Evolutionary conservation across 2,888 invertebrate genomes (phyloP).

Genomic region (Blastobasis adustella): DNA sequence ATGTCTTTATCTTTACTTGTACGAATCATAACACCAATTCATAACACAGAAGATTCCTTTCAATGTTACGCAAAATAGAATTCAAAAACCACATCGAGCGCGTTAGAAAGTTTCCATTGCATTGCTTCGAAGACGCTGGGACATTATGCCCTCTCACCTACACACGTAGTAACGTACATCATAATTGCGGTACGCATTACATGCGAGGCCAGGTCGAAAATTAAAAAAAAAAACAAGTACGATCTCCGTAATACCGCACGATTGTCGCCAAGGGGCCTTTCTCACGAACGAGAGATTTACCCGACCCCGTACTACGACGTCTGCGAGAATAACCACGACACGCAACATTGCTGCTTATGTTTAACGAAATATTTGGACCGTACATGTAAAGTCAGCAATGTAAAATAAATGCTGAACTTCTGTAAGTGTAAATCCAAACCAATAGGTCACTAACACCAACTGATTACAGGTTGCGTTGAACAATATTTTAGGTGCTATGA

Average conservation of each 20-base stretch:
- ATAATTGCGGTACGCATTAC: too few species aligned
- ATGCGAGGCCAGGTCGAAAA: constrained; percentile 2
- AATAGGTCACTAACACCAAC: constrained; percentile 24
- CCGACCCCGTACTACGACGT: constrained; percentile 12
- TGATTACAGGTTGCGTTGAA: constrained; percentile 39
- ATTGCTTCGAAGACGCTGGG: too few species aligned
- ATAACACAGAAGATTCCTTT: too few species aligned
- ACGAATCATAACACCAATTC: too few species aligned
- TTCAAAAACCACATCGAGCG: too few species aligned
- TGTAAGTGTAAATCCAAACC: constrained; percentile 3
- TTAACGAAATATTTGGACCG: neutral
- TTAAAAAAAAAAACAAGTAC: constrained; percentile 9
- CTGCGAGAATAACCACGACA: neutral
- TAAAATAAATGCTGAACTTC: neutral
- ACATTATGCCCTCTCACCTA: too few species aligned
- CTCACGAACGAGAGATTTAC: constrained; percentile 39
- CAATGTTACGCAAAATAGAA: too few species aligned
- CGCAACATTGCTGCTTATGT: constrained; percentile 1
- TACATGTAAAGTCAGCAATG: constrained; percentile 6
- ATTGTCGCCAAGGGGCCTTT: constrained; percentile 54
- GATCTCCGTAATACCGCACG: constrained; percentile 9
- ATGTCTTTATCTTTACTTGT: too few species aligned
- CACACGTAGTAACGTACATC: too few species aligned
- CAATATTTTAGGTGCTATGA: constrained; percentile 46
- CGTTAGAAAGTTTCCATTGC: too few species aligned